Evolutionary conservation across 2,797 vertebrate genomes (phyloP).

Genomic region (Dallia pectoralis): DNA sequence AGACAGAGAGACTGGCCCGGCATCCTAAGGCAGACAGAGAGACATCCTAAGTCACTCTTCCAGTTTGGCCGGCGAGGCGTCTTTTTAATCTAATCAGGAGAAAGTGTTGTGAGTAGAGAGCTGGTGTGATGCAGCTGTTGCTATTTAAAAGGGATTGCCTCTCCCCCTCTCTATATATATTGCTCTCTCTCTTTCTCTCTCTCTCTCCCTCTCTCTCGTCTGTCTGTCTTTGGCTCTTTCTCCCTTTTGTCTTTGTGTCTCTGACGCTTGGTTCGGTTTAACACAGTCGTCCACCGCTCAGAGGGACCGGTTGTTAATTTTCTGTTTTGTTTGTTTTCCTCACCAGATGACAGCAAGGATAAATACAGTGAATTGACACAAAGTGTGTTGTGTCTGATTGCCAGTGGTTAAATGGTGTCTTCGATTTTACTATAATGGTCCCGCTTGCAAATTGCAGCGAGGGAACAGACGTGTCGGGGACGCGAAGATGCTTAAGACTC

Average conservation of each 20-base stretch:
- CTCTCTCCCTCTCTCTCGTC: not conserved
- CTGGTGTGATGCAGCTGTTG: too few relatives aligned
- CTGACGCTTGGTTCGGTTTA: not conserved
- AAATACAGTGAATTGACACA: not conserved
- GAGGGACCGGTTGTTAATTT: not conserved
- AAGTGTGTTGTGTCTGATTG: slow-evolving; percentile 2
- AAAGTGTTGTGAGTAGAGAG: too few relatives aligned
- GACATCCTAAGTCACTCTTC: too few relatives aligned
- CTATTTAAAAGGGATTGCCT: too few relatives aligned
- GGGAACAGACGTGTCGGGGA: not conserved
- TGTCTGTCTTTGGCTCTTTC: not conserved
- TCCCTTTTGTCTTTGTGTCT: not conserved
- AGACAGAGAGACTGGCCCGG: too few relatives aligned
- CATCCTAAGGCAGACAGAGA: too few relatives aligned
- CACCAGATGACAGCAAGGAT: not conserved
- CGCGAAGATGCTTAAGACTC: not conserved
- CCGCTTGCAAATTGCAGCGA: not conserved
- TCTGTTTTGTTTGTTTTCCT: not conserved
- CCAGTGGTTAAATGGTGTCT: not conserved
- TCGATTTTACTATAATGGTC: not conserved
- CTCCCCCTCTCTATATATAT: not conserved
- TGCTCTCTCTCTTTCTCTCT: not conserved
- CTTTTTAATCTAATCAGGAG: too few relatives aligned
- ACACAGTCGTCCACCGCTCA: not conserved
- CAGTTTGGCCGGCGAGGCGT: too few relatives aligned